These are phyloP conservation scores for Heliconius hermathena DNA, from an alignment of 1,140 invertebrate species.

Conservation along the genomic window DNA sequence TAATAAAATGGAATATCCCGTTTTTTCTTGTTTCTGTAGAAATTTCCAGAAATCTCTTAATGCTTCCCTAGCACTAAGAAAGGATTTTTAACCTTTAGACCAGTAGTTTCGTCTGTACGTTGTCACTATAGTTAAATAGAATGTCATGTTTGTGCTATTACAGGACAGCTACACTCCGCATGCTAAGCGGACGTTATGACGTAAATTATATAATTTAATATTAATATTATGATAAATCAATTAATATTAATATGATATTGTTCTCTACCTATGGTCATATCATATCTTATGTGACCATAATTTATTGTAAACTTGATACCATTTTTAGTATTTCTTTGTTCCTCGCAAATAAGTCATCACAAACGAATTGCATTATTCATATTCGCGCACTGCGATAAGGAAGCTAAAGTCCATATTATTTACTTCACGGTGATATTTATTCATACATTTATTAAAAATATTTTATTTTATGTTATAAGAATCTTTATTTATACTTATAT, in stretches of 20 bases:
- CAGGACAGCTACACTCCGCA: neutral
- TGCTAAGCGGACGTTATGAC: neutral
- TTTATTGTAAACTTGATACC: neutral
- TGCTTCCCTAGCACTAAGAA: no score
- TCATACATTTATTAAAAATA: neutral
- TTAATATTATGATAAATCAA: neutral
- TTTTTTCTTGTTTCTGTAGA: no score
- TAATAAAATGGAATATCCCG: no score
- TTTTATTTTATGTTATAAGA: neutral
- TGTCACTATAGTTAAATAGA: neutral
- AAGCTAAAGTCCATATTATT: slow-evolving; percentile 12
- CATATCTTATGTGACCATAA: neutral
- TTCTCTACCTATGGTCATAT: neutral
- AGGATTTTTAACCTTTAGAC: no score
- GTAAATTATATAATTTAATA: neutral
- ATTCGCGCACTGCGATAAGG: slow-evolving; percentile 21
- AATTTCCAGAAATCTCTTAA: no score
- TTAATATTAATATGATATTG: neutral
- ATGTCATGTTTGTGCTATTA: neutral
- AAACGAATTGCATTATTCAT: slow-evolving; percentile 34
- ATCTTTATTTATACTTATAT: neutral
- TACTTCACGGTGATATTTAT: neutral
- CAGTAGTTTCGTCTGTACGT: no score
- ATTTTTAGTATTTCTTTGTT: slow-evolving; percentile 16
- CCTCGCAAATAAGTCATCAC: slow-evolving; percentile 17